Conservation (phyloP, 2,888 invertebrate genomes). For the Choristoneura rosaceana region DNA sequence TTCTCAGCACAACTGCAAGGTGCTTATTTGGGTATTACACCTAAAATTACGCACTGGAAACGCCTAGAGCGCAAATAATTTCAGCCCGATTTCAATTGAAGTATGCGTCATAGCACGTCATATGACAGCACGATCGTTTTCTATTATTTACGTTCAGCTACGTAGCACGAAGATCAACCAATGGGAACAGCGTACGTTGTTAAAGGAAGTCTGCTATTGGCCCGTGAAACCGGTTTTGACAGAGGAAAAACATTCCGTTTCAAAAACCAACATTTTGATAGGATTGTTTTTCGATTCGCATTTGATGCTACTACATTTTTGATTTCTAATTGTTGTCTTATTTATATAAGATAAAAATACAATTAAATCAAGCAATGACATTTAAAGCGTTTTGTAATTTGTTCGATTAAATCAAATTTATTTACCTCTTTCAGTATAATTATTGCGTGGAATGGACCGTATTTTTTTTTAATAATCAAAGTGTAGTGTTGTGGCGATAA, state of each 20-base stretch:
- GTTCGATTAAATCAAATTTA: too few species aligned
- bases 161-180: background rate
- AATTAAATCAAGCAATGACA: too few species aligned
- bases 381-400: too few species aligned
- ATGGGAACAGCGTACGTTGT: constrained; percentile 18
- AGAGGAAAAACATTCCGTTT: constrained; percentile 15
- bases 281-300: too few species aligned
- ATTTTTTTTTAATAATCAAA: too few species aligned
- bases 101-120: constrained; percentile 71
- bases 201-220: constrained; percentile 18
- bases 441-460: too few species aligned
- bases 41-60: constrained; percentile 56
- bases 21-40: constrained; percentile 50
- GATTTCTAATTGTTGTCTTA: background rate
- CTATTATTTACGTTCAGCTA: constrained; percentile 10
- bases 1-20: constrained; percentile 46
- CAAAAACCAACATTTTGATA: background rate
- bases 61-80: constrained; percentile 62
- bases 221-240: background rate
- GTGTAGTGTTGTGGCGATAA: too few species aligned
- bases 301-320: background rate
- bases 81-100: constrained; percentile 55
- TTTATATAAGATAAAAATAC: too few species aligned
- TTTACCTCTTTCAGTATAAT: too few species aligned
- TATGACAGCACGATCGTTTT: constrained; percentile 56